A percentile compares a stretch with the other conserved stretches of the same genome.
These are phyloP conservation scores for Athetis lepigone DNA, from an alignment of 2,888 invertebrate species.

Conservation along the genomic window DNA sequence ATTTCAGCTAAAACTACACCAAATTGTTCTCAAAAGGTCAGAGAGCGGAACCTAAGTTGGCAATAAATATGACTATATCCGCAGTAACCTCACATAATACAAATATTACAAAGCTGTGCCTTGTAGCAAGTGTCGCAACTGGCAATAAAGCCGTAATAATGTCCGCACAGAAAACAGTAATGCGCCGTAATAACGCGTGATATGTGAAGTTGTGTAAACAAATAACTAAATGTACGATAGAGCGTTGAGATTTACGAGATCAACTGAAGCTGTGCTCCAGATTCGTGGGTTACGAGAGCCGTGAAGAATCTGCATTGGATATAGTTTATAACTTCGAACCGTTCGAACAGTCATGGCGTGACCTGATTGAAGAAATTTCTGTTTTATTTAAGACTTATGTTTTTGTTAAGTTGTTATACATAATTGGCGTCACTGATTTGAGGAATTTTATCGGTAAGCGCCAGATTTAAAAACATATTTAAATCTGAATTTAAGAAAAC, in stretches of 20 bases:
- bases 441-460: background rate
- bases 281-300: conserved; percentile 52
- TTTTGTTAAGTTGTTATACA: background rate
- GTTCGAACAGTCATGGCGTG: conserved; percentile 9
- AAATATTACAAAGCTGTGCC: conserved; percentile 48
- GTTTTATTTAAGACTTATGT: background rate
- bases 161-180: conserved; percentile 57
- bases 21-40: conserved; percentile 32
- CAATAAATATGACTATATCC: conserved; percentile 52
- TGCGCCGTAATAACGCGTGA: conserved; percentile 57
- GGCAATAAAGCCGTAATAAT: conserved; percentile 69
- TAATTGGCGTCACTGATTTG: background rate
- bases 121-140: conserved; percentile 63
- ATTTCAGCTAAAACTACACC: conserved; percentile 10
- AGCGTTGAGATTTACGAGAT: conserved; percentile 65
- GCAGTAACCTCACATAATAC: conserved; percentile 57
- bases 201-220: conserved; percentile 69
- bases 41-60: conserved; percentile 33
- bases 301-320: conserved; percentile 46
- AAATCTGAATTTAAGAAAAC: conserved; percentile 17
- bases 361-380: background rate
- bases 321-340: conserved; percentile 14
- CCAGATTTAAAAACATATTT: background rate
- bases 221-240: conserved; percentile 62
- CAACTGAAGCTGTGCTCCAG: conserved; percentile 62